Evolutionary conservation across 1,140 invertebrate genomes (phyloP).

Genomic region (Pseudomyrmex gracilis): DNA sequence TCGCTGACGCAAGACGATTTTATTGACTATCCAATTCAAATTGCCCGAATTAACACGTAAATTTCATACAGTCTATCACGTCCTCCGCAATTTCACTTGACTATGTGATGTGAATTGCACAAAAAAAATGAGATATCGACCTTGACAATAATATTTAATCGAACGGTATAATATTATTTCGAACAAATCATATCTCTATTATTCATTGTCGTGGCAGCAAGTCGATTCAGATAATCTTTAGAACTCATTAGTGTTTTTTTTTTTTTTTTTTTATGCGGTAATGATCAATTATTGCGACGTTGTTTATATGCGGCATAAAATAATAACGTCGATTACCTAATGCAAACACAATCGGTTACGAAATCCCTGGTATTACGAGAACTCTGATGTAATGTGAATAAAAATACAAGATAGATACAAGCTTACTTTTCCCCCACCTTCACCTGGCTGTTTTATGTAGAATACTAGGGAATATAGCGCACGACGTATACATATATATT

Average conservation of each 20-base stretch:
- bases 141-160: constrained; percentile 18
- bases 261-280: background rate
- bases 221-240: constrained; percentile 11
- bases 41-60: background rate
- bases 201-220: constrained; percentile 12
- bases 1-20: constrained; percentile 16
- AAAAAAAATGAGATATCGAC: constrained; percentile 4
- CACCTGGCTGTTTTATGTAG: background rate
- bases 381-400: constrained; percentile 30
- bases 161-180: too few species aligned
- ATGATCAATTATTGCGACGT: constrained; percentile 9
- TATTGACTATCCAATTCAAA: constrained; percentile 9
- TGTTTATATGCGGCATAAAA: constrained; percentile 3
- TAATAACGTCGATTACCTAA: constrained; percentile 30
- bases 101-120: background rate
- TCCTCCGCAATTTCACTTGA: background rate
- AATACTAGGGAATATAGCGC: background rate
- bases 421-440: too few species aligned
- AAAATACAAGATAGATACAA: background rate
- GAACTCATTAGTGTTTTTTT: background rate
- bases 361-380: constrained; percentile 23
- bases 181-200: too few species aligned
- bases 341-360: constrained; percentile 6
- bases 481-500: background rate
- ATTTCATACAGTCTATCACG: too few species aligned